Percentiles rank a stretch among this genome's conserved stretches.
phyloP scores from a whole-genome alignment of 2,888 invertebrate genomes.

The Lithophane leautieri region DNA sequence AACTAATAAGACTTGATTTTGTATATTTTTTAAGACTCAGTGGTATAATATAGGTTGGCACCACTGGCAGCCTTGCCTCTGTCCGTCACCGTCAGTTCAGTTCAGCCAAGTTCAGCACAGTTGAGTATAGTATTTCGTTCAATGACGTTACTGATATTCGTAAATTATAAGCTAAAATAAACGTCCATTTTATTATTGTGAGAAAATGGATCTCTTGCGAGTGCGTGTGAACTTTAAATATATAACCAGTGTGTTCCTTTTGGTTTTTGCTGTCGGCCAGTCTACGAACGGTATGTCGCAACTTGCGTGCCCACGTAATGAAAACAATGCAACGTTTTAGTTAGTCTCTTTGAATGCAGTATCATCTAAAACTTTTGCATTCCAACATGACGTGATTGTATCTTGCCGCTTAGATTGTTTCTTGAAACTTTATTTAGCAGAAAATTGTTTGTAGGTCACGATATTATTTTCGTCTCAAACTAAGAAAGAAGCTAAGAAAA shows the following conservation, averaged over 20 bases:
- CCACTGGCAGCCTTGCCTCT: constrained; percentile 2
- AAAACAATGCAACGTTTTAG: constrained; percentile 60
- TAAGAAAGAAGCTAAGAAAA: constrained; percentile 31
- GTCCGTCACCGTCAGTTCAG: constrained; percentile 36
- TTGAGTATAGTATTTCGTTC: constrained; percentile 52
- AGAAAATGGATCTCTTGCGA: constrained; percentile 74
- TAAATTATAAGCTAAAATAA: constrained; percentile 56
- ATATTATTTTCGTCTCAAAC: constrained; percentile 35
- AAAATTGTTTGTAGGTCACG: constrained; percentile 56
- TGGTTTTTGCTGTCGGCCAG: constrained; percentile 67
- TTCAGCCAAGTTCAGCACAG: constrained; percentile 21
- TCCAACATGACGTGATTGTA: constrained; percentile 13
- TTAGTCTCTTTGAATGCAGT: constrained; percentile 38
- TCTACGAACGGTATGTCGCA: constrained; percentile 71
- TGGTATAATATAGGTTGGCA: not conserved
- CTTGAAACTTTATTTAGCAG: constrained; percentile 13
- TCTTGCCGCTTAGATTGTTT: constrained; percentile 7
- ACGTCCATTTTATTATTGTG: constrained; percentile 63
- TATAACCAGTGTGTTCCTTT: constrained; percentile 65
- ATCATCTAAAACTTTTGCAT: constrained; percentile 47
- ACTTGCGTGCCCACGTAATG: constrained; percentile 60
- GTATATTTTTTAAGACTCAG: not conserved
- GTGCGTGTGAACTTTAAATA: constrained; percentile 72
- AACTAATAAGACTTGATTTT: not conserved
- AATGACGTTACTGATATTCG: constrained; percentile 69